phyloP scores from a whole-genome alignment of 2,797 vertebrate genomes.

The Triplophysa bombifrons region DNA sequence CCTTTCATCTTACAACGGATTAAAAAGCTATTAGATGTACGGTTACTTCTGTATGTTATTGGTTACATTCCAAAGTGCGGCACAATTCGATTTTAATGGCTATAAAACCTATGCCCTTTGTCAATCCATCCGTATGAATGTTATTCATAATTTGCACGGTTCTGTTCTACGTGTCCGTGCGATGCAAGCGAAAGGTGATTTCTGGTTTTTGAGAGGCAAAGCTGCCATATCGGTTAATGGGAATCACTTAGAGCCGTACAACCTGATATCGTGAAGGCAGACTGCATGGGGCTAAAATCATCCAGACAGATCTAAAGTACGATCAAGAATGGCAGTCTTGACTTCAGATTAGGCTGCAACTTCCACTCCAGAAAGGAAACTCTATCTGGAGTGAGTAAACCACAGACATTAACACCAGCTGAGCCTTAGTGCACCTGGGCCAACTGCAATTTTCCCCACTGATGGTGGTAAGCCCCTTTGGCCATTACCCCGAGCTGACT shows the following conservation, averaged over 20 bases:
- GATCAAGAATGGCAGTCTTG: slow-evolving; percentile 50
- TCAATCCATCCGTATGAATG: neutral
- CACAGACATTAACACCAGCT: slow-evolving; percentile 50
- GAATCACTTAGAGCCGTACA: slow-evolving; percentile 34
- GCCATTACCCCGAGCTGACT: slow-evolving; percentile 41
- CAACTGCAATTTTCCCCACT: slow-evolving; percentile 37
- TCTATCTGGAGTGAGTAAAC: slow-evolving; percentile 45
- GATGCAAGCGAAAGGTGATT: slow-evolving; percentile 16
- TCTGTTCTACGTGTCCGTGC: neutral
- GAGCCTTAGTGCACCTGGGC: slow-evolving; percentile 41
- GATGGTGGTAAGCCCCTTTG: slow-evolving; percentile 36
- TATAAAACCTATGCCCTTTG: slow-evolving; percentile 1
- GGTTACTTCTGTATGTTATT: slow-evolving; percentile 4
- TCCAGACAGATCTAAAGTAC: slow-evolving; percentile 50
- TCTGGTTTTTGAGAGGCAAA: slow-evolving; percentile 6
- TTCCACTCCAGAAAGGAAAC: slow-evolving; percentile 20
- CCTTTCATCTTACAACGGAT: neutral
- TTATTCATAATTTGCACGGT: neutral
- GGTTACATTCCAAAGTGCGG: slow-evolving; percentile 6
- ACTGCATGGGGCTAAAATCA: slow-evolving; percentile 16
- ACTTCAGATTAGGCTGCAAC: slow-evolving; percentile 41
- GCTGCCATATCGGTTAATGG: slow-evolving; percentile 45
- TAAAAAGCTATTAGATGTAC: neutral
- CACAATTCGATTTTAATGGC: neutral
- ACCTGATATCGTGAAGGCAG: slow-evolving; percentile 37